Base-by-base conservation (phyloP, 1,140 invertebrate species). In the Drosophila punjabiensis region DNA sequence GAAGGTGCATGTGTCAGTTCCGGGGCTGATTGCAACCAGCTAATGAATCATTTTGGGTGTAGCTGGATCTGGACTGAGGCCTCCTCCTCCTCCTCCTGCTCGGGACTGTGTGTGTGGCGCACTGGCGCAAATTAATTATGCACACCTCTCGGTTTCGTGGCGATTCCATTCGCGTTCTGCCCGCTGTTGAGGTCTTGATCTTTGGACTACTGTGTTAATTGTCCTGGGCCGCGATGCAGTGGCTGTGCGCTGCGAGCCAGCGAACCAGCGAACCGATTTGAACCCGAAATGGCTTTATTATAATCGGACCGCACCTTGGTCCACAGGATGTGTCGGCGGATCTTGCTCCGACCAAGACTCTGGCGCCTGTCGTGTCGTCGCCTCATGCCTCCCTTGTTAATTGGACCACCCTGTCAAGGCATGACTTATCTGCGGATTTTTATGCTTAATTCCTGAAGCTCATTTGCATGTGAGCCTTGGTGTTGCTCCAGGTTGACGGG, bases 251-350 rank as follows among this genome's bases (percentile, higher is more conserved):
- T 37, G 45, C 50, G 32, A 67, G 61, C 66, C 77, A 55, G 59
- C 71, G 82, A 82, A 86, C 66, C 77, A 55, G 59, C 71, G 82
- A 82, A 86, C 86, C 73, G 82, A 86, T 86, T 91, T 86, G 82
- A 91, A 86, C 86, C 64, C 74, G 73, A 90, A 90, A 90, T 91
- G 86, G 86, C 86, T 90, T 90, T 90, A 90, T 90, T 90, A 90
- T 86, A 68, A 68, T 59, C 55, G 30, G 6, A 53, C 30, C 52
- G 32, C 30, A 33, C 52, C 52, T 33, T 18, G 30, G 52, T 8
- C 66, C 78, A 43, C 77, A 84, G 81, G 81, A 83, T 79, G 76
- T 76, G 67, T 58, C 45, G 65, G 52, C 5, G 43, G 39, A 37
- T 73, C 32, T 32, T 43, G 14, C 60, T 24, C 61, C 10, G 39